Evolutionary conservation across 2,113 vertebrate genomes (phyloP).

Genomic region (Cromileptes altivelis): DNA sequence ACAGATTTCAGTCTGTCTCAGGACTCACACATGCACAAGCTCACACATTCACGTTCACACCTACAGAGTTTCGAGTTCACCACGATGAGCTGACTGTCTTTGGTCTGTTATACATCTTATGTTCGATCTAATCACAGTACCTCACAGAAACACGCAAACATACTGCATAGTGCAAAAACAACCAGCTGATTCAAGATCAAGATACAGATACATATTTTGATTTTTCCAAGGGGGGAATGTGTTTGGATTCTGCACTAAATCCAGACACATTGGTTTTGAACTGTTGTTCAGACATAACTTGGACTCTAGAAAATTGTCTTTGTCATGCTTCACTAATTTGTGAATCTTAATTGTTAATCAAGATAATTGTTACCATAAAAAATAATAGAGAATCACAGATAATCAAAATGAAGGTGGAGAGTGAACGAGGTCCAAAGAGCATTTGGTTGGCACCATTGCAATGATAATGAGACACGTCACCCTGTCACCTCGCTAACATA

Average conservation of each 20-base stretch:
- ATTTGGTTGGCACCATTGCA: conserved; percentile 33
- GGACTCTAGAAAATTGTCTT: too few relatives aligned
- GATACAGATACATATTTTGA: neutral
- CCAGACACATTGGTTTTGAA: too few relatives aligned
- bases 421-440: conserved; percentile 17
- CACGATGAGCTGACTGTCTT: neutral
- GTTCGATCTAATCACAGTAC: neutral
- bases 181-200: neutral
- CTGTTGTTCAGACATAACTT: too few relatives aligned
- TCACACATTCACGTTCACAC: neutral
- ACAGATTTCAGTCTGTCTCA: neutral
- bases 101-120: neutral
- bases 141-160: neutral
- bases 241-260: neutral
- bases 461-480: conserved; percentile 64
- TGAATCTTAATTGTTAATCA: neutral
- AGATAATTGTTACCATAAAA: neutral
- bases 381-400: neutral
- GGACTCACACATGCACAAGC: neutral
- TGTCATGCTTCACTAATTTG: neutral
- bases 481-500: conserved; percentile 60
- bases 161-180: too few relatives aligned
- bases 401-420: neutral
- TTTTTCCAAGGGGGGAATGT: neutral
- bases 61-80: neutral